Evolutionary conservation across 1,140 invertebrate genomes (phyloP), one percentile per base, ranked within the genome.

Genomic region (Aphelinus certus): DNA sequence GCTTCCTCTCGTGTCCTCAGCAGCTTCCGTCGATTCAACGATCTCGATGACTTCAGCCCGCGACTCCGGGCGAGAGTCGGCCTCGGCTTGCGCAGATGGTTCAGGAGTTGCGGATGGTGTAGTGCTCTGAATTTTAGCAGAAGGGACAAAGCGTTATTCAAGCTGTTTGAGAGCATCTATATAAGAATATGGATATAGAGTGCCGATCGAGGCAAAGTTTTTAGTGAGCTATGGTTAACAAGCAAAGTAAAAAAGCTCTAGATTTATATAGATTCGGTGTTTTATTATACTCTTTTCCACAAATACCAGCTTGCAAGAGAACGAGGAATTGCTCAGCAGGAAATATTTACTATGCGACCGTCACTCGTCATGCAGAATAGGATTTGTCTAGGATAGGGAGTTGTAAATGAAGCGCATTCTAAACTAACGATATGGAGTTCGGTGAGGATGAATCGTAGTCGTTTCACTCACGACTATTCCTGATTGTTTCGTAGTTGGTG

Each of bases 11-110:
- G 51, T 6, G 7, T 71, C 70, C 43, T 77, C 75, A n/a, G 58
- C 47, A 68, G 26, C 10, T 7, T 80, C 78, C 1, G 71, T 74
- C 9, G 75, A 47, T 43, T 77, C 68, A 1, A 67, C 55, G 49
- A 83, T 81, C 77, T 84, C 80, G 57, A 77, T 63, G 3, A 75
- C 69, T 77, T 85, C 84, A 10, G 76, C 55, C 51, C 84, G 82
- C 2, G 80, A 80, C 72, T 82, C 76, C 0, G 81, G 79, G 68
- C 81, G 78, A 48, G 81, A 83, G 49, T 82, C 77, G 5, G 76
- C 63, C 79, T 84, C 84, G 68, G 71, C 81, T 80, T 78, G 78
- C 58, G 75, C 46, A 42, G 55, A 70, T 42, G 79, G 77, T 47
- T 83, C 83, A 3, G 84, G 81, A 42, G 83, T 84, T 1, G 75